Base-by-base conservation (phyloP, 2,113 vertebrate species). In the Saimiri boliviensis region DNA sequence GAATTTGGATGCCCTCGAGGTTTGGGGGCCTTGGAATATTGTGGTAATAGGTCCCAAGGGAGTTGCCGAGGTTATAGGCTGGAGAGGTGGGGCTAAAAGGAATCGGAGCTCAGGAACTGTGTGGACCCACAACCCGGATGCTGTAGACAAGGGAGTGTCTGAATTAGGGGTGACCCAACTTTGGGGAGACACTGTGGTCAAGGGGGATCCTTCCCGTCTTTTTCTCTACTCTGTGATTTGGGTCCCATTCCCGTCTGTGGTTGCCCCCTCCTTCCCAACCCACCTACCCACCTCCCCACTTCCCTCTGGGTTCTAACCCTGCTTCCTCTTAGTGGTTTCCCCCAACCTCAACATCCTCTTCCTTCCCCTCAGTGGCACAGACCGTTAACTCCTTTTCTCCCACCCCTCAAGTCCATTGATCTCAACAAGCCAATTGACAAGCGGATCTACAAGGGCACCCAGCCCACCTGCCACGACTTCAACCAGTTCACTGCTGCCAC, bases 361-460 rank as follows among this genome's bases (percentile, higher is more conserved):
- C 93, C 93, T 95, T 96, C 93, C 87, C 79, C 83, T 93, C 63
- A 27, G 89, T 92, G 71, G 42, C 58, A 58, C 77, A 89, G 66
- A 11, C 25, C 16, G 20, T 80, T 93, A 97, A 94, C 89, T 95
- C 37, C 25, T 96, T 94, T 96, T 96, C 70, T 92, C 42, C 37
- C 37, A 3, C 14, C 58, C 66, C 70, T 76, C 94, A 98, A 99
- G 99, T 98, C 99, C 0, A 99, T 99, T 40, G 99, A 99, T 97
- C 99, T 99, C 97, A 99, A 99, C 83, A 99, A 99, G 47, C 99
- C 99, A 20, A 99, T 99, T 8, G 99, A 99, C 98, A 99, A 99
- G 96, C 98, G 99, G 21, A 99, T 99, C 86, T 99, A 99, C 97
- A 99, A 99, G 96, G 99, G 99, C 63, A 99, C 99, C 0, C 99